A percentile compares a stretch with the other conserved stretches of the same genome.
Evolutionary conservation across 2,888 invertebrate species (phyloP).

Genomic region (Herminia tarsipennalis): DNA sequence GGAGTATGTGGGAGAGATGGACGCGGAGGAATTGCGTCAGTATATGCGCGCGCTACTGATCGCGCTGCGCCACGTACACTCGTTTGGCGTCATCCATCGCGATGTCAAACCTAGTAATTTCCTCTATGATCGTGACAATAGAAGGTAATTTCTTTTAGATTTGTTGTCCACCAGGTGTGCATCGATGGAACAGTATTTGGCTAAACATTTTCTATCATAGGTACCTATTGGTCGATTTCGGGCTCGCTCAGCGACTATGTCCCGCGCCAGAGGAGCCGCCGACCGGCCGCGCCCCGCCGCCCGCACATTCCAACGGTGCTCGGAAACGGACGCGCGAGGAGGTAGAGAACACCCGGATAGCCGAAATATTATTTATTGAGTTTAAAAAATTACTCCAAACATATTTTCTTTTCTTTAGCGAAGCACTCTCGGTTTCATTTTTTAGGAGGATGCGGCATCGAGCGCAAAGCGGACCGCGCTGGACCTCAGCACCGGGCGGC

Average conservation of each 20-base stretch:
- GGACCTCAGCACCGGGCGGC: conserved; percentile 54
- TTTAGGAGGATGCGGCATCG: conserved; percentile 45
- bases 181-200: too few relatives aligned
- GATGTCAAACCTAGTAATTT: conserved; percentile 97
- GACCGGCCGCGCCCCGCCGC: conserved; percentile 83
- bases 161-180: too few relatives aligned
- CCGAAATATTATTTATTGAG: too few relatives aligned
- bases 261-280: conserved; percentile 39
- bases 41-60: conserved; percentile 93
- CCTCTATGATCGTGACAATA: conserved; percentile 90
- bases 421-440: too few relatives aligned
- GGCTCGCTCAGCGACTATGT: conserved; percentile 90
- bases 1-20: conserved; percentile 91
- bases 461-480: conserved; percentile 66
- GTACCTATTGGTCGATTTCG: conserved; percentile 95
- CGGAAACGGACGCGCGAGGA: conserved; percentile 59
- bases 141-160: conserved; percentile 67
- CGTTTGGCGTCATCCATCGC: conserved; percentile 93
- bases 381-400: too few relatives aligned
- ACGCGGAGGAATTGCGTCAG: conserved; percentile 88
- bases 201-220: conserved; percentile 65
- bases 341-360: too few relatives aligned
- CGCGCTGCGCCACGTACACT: conserved; percentile 92
- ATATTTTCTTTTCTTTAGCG: not conserved
- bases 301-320: conserved; percentile 34